A percentile compares a stretch with the other conserved stretches of the same genome.
Evolutionary conservation across 2,113 vertebrate genomes (phyloP).

Genomic region (Melanerpes aurifrons): DNA sequence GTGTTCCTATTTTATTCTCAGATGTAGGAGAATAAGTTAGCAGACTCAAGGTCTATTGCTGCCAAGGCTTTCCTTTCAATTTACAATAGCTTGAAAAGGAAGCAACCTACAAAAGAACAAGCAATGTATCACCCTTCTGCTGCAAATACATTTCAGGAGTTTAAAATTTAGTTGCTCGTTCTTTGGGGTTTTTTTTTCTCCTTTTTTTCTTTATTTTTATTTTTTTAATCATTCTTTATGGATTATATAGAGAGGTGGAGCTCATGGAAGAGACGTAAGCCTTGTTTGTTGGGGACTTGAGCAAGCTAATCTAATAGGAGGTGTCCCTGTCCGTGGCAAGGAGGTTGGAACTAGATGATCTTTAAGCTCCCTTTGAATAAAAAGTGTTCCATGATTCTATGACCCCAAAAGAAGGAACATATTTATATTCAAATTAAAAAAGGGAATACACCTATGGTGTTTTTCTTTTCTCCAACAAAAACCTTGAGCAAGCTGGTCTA

Average conservation of each 20-base stretch:
- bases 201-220: background rate
- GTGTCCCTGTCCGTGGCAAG: too few relatives aligned
- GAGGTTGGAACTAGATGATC: too few relatives aligned
- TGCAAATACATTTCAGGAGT: background rate
- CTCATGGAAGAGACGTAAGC: background rate
- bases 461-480: too few relatives aligned
- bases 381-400: too few relatives aligned
- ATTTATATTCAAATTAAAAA: too few relatives aligned
- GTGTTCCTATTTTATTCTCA: conserved; percentile 47
- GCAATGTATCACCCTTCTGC: background rate
- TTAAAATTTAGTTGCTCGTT: background rate
- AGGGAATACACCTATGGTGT: too few relatives aligned
- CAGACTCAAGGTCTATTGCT: conserved; percentile 14
- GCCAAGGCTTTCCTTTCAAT: conserved; percentile 30
- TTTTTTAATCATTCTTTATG: background rate
- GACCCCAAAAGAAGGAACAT: too few relatives aligned
- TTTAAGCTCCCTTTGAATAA: too few relatives aligned
- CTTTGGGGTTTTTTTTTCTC: rapidly evolving
- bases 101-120: background rate
- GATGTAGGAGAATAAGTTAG: background rate
- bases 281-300: too few relatives aligned
- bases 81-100: conserved; percentile 7
- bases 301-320: too few relatives aligned
- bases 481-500: too few relatives aligned
- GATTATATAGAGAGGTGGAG: background rate